Conservation (phyloP, 30 jellyfish, hydroid and myxozoan species). For the Morbakka virulenta region DNA sequence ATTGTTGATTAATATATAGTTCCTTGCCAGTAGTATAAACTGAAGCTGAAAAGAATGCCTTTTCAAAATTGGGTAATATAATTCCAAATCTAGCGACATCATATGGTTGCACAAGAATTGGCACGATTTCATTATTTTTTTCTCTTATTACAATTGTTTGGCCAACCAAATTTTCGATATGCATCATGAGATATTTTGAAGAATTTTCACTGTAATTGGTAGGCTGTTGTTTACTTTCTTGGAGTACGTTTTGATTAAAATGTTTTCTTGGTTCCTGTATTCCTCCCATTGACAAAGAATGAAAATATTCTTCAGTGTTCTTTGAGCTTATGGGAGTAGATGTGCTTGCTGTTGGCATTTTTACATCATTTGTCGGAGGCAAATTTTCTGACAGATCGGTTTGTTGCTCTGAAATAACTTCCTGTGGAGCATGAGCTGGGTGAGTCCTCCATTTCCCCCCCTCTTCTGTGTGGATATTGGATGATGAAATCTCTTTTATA, state of each 20-base stretch:
- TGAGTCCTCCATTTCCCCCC: not conserved
- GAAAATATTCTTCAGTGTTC: too few species aligned
- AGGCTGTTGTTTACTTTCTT: too few species aligned
- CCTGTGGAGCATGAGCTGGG: not conserved
- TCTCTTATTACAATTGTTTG: conserved; percentile 81
- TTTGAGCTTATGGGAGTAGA: too few species aligned
- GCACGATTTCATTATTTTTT: conserved; percentile 52
- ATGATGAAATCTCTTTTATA: not conserved
- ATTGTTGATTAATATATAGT: not conserved
- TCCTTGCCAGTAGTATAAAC: not conserved
- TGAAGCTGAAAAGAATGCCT: conserved; percentile 53
- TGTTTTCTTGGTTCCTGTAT: too few species aligned
- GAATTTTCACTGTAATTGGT: too few species aligned
- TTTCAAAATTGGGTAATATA: conserved; percentile 57
- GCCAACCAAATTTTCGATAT: conserved; percentile 56
- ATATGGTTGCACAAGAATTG: conserved; percentile 68
- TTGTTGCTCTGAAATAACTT: not conserved
- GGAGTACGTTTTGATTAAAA: too few species aligned
- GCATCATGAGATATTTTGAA: conserved; percentile 70
- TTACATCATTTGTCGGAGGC: too few species aligned
- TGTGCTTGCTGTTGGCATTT: too few species aligned
- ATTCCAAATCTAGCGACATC: conserved; percentile 70
- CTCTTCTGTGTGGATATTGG: not conserved
- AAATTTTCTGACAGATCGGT: not conserved
- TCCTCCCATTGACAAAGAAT: too few species aligned